phyloP scores from a whole-genome alignment of 1,140 invertebrate species.

The Drosophila ironensis region DNA sequence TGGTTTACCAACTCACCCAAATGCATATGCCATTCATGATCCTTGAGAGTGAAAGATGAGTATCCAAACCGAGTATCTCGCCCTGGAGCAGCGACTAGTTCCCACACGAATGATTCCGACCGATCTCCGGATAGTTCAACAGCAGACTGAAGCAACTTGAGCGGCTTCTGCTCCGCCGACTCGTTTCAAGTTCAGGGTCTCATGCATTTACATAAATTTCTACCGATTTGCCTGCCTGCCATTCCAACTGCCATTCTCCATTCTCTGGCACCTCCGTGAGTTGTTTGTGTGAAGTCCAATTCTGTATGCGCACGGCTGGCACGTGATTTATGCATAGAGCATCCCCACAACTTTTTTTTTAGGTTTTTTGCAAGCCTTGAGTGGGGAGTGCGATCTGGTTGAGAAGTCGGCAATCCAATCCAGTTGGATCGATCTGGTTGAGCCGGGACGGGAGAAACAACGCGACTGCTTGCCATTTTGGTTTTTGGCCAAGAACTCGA shows the following conservation, averaged over 20 bases:
- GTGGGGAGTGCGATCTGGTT: slow-evolving; percentile 19
- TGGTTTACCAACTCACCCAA: slow-evolving; percentile 43
- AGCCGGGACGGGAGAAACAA: slow-evolving; percentile 22
- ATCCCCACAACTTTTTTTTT: background rate
- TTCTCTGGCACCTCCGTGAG: slow-evolving; percentile 13
- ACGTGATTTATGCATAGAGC: slow-evolving; percentile 70
- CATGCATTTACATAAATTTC: slow-evolving; percentile 75
- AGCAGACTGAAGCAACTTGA: slow-evolving; percentile 48
- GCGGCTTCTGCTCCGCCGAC: slow-evolving; percentile 24
- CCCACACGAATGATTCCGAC: slow-evolving; percentile 4
- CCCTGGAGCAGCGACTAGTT: slow-evolving; percentile 5
- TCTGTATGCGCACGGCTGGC: slow-evolving; percentile 31
- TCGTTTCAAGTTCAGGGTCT: slow-evolving; percentile 71
- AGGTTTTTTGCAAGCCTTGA: slow-evolving; percentile 14
- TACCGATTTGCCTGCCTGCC: slow-evolving; percentile 26
- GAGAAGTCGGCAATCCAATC: slow-evolving; percentile 45
- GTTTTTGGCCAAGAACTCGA: slow-evolving; percentile 38
- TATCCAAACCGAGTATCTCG: slow-evolving; percentile 1
- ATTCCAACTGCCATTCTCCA: slow-evolving; percentile 44
- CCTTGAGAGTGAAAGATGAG: background rate
- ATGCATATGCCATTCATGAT: slow-evolving; percentile 52
- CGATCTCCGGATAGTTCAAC: slow-evolving; percentile 42
- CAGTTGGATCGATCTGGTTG: slow-evolving; percentile 59
- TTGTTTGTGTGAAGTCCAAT: slow-evolving; percentile 38
- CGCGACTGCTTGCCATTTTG: slow-evolving; percentile 39